Evolutionary conservation across 2,888 invertebrate species (phyloP).

Genomic region (Saturnia japonica): DNA sequence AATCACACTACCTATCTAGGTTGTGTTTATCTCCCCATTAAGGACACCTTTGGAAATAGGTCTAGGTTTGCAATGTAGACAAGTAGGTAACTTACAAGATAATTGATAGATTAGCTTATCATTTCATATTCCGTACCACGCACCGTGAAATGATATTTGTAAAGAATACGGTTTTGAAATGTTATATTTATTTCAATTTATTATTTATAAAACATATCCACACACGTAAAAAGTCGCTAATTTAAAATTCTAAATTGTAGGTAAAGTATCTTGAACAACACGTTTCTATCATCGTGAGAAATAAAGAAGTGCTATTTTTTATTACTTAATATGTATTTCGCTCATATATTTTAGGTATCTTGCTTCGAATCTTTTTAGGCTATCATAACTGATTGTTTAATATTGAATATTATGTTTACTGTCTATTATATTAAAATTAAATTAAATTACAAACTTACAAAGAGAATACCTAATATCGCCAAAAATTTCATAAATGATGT

Average conservation of each 20-base stretch:
- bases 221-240: neutral
- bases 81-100: constrained; percentile 17
- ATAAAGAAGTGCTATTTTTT: neutral
- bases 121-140: constrained; percentile 1
- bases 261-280: constrained; percentile 27
- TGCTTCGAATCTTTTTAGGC: neutral
- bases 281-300: constrained; percentile 17
- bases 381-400: neutral
- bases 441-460: neutral
- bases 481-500: neutral
- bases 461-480: neutral
- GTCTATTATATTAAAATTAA: neutral
- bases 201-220: constrained; percentile 1
- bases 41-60: constrained; percentile 41
- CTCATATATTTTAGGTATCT: neutral
- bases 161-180: neutral
- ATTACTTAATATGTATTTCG: neutral
- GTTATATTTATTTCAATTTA: neutral
- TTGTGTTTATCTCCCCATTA: constrained; percentile 41
- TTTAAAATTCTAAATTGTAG: constrained; percentile 21
- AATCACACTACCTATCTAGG: constrained; percentile 33
- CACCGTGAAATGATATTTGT: neutral
- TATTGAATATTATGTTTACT: neutral
- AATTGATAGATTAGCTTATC: constrained; percentile 15
- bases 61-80: constrained; percentile 35